phyloP scores from a whole-genome alignment of 2,888 invertebrate species.

The Xylophagus ater region DNA sequence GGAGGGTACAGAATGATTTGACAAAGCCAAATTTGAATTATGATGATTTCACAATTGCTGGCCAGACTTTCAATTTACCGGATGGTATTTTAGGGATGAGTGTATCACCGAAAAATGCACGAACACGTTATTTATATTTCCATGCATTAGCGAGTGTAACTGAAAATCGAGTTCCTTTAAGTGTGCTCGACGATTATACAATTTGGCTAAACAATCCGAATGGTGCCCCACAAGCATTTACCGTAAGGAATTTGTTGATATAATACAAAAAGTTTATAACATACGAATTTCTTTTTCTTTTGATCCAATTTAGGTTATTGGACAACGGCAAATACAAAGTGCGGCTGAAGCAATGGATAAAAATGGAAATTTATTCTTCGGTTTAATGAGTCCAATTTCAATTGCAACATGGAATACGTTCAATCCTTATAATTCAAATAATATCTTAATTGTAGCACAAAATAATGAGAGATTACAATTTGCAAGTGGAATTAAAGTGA shows the following conservation, averaged over 20 bases:
- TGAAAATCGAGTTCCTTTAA: constrained; percentile 49
- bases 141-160: constrained; percentile 51
- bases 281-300: too few relatives aligned
- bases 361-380: constrained; percentile 56
- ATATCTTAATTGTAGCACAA: constrained; percentile 45
- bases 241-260: not conserved
- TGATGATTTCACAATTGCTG: constrained; percentile 46
- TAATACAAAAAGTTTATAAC: too few relatives aligned
- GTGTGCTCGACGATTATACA: constrained; percentile 44
- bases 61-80: constrained; percentile 53
- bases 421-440: constrained; percentile 46
- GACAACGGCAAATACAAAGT: constrained; percentile 52
- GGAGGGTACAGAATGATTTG: constrained; percentile 49
- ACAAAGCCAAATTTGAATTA: constrained; percentile 46
- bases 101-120: constrained; percentile 38
- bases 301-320: constrained; percentile 39
- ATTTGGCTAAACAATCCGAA: constrained; percentile 39
- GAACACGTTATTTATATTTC: constrained; percentile 46
- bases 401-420: constrained; percentile 64
- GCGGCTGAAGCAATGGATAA: constrained; percentile 60
- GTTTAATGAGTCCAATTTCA: constrained; percentile 53
- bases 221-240: constrained; percentile 40
- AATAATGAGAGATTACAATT: constrained; percentile 57
- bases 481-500: constrained; percentile 59
- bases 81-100: constrained; percentile 54